Evolutionary conservation across 2,888 invertebrate species (phyloP).

Genomic region (Hirtodrosophila confusa): DNA sequence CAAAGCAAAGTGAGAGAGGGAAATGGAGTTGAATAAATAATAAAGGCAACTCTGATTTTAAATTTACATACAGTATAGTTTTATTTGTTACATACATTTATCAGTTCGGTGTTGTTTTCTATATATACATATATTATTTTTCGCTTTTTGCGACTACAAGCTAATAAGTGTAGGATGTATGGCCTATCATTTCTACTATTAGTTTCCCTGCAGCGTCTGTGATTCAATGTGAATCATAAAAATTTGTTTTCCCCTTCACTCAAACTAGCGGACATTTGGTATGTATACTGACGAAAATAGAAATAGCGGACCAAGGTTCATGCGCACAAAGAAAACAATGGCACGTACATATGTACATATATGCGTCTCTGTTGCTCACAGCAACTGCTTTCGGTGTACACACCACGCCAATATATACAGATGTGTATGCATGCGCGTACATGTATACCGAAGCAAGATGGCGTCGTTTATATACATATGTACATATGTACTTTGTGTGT

Average conservation of each 20-base stretch:
- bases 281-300: conserved; percentile 34
- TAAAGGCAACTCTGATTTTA: conserved; percentile 69
- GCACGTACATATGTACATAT: conserved; percentile 13
- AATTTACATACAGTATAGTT: conserved; percentile 59
- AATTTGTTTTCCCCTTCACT: conserved; percentile 20
- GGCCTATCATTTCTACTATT: conserved; percentile 14
- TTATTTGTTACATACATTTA: conserved; percentile 61
- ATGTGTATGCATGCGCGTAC: conserved; percentile 22
- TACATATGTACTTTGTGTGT: conserved; percentile 15
- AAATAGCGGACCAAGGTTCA: conserved; percentile 40
- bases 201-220: conserved; percentile 10
- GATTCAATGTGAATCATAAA: conserved; percentile 81
- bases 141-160: conserved; percentile 27
- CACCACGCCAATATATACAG: conserved; percentile 5
- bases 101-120: conserved; percentile 62
- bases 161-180: conserved; percentile 16
- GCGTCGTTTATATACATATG: conserved; percentile 35
- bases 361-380: conserved; percentile 1
- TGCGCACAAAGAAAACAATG: conserved; percentile 43
- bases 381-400: conserved; percentile 15
- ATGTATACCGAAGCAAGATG: conserved; percentile 45
- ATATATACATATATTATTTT: conserved; percentile 37
- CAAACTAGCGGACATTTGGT: conserved; percentile 32
- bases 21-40: conserved; percentile 41
- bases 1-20: conserved; percentile 26